Base-by-base conservation (phyloP, 2,888 invertebrate species). In the Hedya salicella region DNA sequence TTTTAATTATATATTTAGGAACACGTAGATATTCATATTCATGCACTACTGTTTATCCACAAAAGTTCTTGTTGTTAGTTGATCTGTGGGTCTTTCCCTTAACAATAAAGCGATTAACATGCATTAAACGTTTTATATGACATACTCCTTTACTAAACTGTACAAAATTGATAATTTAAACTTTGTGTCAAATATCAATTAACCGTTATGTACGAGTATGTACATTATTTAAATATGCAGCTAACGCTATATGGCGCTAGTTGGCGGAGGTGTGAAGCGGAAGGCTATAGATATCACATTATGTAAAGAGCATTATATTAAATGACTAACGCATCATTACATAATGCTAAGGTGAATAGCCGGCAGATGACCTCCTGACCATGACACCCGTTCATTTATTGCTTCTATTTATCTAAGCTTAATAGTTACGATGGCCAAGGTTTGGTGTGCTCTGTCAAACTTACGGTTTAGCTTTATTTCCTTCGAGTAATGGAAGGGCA, bases 301-400 rank as follows among this genome's bases (percentile, higher is more conserved):
- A 42, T 57, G 57, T 44, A 46, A 57, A 57, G 57, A 56, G 21
- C 42, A 57, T 44, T 19, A 32, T 53, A 49, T 59, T 39, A 59
- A 48, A 59, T 49, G 59, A 59, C 59, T 13, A 25, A 44, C 50
- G 19, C 19, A 48, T 57, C 39, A 48, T 57, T 52, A 44, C 52
- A 68, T 65, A 68, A 68, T 65, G 54, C 39, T 67, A 70, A 62
- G 73, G 70, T 73, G 72, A 72, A 70, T 52, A 70, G 19, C 71
- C 72, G 71, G 32, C 49, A 65, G 69, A 68, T 70, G 72, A 63
- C 49, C 48, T 61, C 59, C 50, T 68, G 70, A 71, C 69, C 71
- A 53, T 64, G 57, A 46, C 44, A 57, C 16, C 32, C 14, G 11
- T 25, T 17, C 0, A 56, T 30, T 56, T 56, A 44, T 56, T 56